Evolutionary conservation across 92 coral and sea anemone genomes (phyloP), one percentile per base, ranked within the genome.

Genomic region (Isaurus tuberculatus): DNA sequence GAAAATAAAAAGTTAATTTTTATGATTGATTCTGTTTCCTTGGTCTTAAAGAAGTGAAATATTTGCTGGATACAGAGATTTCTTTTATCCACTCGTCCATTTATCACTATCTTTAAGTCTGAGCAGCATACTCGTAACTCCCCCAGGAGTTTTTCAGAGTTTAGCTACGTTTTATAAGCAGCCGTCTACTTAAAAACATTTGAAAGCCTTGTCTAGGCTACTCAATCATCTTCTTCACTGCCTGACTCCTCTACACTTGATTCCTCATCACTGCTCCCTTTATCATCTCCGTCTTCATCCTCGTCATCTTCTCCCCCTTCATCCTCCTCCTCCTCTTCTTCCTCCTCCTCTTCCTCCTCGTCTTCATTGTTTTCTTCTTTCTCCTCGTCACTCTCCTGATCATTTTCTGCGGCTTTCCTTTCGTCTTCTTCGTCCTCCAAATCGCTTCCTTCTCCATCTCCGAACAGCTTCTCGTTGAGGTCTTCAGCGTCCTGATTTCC

Each of bases 181-280:
- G n/a, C n/a, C n/a, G n/a, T n/a, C n/a, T n/a, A n/a, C n/a, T n/a
- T n/a, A n/a, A n/a, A n/a, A n/a, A n/a, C n/a, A n/a, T n/a, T n/a
- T n/a, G n/a, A n/a, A n/a, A n/a, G n/a, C n/a, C n/a, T 42, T 42
- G 46, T 42, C 11, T 42, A 6, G 9, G 9, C 46, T n/a, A 55
- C 87, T 17, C 77, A 92, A 10, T 92, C 94, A 5, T 92, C 96
- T 0, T 90, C 97, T 15, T 92, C 94, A 53, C 97, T 93, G 44
- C 44, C 87, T 15, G 94, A 91, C 26, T 91, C 94, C 60, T 57
- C 86, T 0, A 73, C 81, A 72, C 92, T 91, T 9, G 97, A 92
- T 3, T 60, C 97, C 27, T 86, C 94, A 11, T 85, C 97, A n/a
- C 94, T 92, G 85, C 92, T 88, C 42, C 88, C 94, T 57, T 84